A percentile compares a stretch with the other conserved stretches of the same genome.
Evolutionary conservation across 2,113 vertebrate genomes (phyloP).

Genomic region (Coptodon rendalli): DNA sequence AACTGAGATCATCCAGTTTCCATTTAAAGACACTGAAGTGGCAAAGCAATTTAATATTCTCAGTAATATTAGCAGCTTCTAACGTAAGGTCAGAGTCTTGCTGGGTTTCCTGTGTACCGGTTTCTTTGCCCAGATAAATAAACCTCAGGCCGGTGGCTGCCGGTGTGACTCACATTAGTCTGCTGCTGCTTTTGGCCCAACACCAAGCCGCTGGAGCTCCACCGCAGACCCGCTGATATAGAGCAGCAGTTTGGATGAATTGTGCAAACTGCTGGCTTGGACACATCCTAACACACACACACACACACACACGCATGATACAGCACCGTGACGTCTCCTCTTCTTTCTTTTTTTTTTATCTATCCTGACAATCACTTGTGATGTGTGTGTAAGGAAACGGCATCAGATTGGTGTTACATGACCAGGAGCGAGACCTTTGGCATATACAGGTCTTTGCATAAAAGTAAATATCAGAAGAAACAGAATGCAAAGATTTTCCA

Average conservation of each 20-base stretch:
- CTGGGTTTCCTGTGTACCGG: slow-evolving; percentile 61
- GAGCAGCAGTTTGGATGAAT: not conserved
- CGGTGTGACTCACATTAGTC: slow-evolving; percentile 42
- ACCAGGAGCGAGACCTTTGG: not conserved
- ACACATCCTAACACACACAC: not conserved
- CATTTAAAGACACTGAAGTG: slow-evolving; percentile 57
- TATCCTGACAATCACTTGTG: not conserved
- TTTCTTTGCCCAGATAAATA: slow-evolving; percentile 70
- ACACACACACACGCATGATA: not conserved
- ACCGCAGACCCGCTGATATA: slow-evolving; percentile 52
- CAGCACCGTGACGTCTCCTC: not conserved
- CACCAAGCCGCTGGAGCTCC: slow-evolving; percentile 65
- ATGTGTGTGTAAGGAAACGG: not conserved
- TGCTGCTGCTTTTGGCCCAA: slow-evolving; percentile 59
- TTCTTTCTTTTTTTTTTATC: not conserved
- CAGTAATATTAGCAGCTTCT: slow-evolving; percentile 63
- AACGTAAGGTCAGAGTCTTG: slow-evolving; percentile 26
- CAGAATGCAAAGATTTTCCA: not conserved
- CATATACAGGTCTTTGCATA: not conserved
- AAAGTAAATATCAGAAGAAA: slow-evolving; percentile 1
- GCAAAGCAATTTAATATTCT: slow-evolving; percentile 61
- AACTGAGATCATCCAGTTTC: slow-evolving; percentile 53
- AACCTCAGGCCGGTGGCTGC: slow-evolving; percentile 61
- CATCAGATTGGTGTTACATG: not conserved
- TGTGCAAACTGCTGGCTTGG: slow-evolving; percentile 3